Base-by-base conservation (phyloP, 2,113 vertebrate genomes). In the Indicator maculatus region DNA sequence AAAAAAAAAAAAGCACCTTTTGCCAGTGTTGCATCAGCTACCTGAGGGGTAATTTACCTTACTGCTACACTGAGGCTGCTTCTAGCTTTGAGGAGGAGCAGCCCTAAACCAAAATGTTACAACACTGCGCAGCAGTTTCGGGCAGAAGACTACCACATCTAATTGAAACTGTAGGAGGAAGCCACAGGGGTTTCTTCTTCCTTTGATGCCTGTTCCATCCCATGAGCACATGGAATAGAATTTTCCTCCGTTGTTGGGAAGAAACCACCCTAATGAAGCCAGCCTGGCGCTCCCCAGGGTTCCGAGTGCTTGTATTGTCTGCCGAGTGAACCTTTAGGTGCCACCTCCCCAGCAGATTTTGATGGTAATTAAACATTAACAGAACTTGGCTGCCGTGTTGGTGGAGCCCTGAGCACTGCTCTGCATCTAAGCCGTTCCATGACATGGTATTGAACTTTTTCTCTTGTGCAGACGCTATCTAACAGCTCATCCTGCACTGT, bases 361-460 rank as follows among this genome's bases (percentile, higher is more conserved):
- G 75, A 53, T 94, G 95, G 58, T 64, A 83, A 90, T 95, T 93
- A 90, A 87, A 70, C 27, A 28, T 74, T 59, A 83, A 50, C 87
- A 74, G 58, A 93, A 90, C 77, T 79, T 72, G 45, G 33, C 61
- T 95, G 60, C 82, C 73, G 73, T 95, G 61, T 81, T 94, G 91
- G 90, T 96, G 90, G 87, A 96, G 75, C 95, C 94, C 89, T 72
- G 88, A 96, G 86, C 61, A 86, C 38, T 15, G 55, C 84, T 94
- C 84, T 93, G 88, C 39, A 11, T 96, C 74, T 96, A 96, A 97
- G 95, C 96, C 93, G 87, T 91, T 80, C 92, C 94, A 60, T 98
- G 98, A 98, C 98, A 98, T 98, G 97, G 97, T 94, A 95, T 70
- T 99, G 98, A 99, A 99, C 98, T 98, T 98, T 97, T 94, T 92